phyloP scores from a whole-genome alignment of 2,113 vertebrate genomes.

The Lates calcarifer region DNA sequence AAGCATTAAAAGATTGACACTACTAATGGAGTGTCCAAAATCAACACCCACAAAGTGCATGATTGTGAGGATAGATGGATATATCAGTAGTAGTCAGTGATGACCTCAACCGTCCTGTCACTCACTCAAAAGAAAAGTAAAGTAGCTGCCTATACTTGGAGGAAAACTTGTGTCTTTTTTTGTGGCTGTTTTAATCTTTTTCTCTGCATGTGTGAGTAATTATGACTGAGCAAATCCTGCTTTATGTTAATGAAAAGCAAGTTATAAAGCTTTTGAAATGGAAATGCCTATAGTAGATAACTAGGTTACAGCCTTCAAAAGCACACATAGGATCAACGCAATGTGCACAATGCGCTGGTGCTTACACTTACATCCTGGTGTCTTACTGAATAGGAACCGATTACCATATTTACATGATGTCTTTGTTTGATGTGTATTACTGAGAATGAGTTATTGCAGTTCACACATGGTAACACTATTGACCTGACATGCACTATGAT shows the following conservation, averaged over 20 bases:
- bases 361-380: not conserved
- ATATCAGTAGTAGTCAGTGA: not conserved
- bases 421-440: no score
- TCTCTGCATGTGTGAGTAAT: constrained; percentile 7
- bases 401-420: no score
- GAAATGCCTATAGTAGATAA: constrained; percentile 24
- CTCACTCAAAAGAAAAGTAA: not conserved
- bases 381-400: no score
- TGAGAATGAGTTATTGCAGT: no score
- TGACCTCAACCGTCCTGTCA: not conserved
- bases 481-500: no score
- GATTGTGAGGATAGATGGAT: not conserved
- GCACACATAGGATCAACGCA: not conserved
- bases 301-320: constrained; percentile 6
- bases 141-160: not conserved
- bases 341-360: no score
- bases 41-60: not conserved
- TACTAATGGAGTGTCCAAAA: not conserved
- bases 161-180: not conserved
- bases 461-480: no score
- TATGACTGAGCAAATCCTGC: constrained; percentile 21
- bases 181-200: not conserved
- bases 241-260: constrained; percentile 14
- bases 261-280: constrained; percentile 44
- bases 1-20: constrained; percentile 21